Evolutionary conservation across 1,140 invertebrate species (phyloP).

Genomic region (Trissolcus basalis): DNA sequence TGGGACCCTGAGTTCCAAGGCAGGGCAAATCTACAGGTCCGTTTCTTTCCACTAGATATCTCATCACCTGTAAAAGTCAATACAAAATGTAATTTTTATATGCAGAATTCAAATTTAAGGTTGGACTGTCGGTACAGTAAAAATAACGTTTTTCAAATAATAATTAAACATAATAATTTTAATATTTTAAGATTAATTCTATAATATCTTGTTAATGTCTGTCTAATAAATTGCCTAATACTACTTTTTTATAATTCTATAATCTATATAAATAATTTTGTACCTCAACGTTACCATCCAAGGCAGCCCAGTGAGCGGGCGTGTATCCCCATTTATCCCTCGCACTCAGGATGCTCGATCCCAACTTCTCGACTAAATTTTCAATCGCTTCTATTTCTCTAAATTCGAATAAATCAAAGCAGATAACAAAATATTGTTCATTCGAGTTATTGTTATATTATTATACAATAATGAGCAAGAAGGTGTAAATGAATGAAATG

Average conservation of each 20-base stretch:
- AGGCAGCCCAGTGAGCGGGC: conserved; percentile 92
- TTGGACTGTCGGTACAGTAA: too few relatives aligned
- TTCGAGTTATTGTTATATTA: too few relatives aligned
- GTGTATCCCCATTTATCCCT: conserved; percentile 94
- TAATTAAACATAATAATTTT: too few relatives aligned
- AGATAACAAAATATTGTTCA: too few relatives aligned
- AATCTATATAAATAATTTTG: too few relatives aligned
- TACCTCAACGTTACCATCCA: conserved; percentile 88
- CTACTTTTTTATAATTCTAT: too few relatives aligned
- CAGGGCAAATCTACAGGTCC: conserved; percentile 90
- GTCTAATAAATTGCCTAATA: too few relatives aligned
- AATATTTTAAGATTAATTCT: too few relatives aligned
- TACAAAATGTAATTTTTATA: background rate
- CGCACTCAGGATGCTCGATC: conserved; percentile 82
- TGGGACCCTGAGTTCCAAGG: conserved; percentile 89
- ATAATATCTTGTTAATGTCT: too few relatives aligned
- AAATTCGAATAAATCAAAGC: conserved; percentile 5
- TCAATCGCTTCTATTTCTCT: conserved; percentile 86
- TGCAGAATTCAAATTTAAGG: background rate
- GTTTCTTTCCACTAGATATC: conserved; percentile 87
- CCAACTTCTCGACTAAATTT: conserved; percentile 84
- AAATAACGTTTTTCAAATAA: too few relatives aligned
- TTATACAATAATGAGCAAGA: too few relatives aligned
- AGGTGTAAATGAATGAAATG: too few relatives aligned
- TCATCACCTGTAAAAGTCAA: conserved; percentile 79